phyloP scores from a whole-genome alignment of 2,888 invertebrate species.

The Gari tellinella region DNA sequence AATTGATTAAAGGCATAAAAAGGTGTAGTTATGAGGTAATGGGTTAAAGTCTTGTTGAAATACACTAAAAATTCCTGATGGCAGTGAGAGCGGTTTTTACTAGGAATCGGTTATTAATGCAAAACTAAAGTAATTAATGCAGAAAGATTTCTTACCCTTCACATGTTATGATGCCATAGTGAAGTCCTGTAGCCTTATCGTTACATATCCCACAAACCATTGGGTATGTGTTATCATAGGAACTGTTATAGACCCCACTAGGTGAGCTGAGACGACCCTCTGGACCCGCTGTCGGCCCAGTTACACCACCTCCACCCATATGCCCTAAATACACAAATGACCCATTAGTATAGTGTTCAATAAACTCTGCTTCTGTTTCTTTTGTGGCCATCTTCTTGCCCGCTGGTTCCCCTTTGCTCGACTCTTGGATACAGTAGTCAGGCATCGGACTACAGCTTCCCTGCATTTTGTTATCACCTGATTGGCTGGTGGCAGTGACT shows the following conservation, averaged over 20 bases:
- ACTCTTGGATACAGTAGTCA: background rate
- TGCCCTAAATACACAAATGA: slow-evolving; percentile 74
- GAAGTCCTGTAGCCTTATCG: slow-evolving; percentile 98
- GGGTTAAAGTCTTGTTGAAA: no score
- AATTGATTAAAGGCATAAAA: no score
- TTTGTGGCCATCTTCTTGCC: slow-evolving; percentile 29
- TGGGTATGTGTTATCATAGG: slow-evolving; percentile 89
- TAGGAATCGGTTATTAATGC: no score
- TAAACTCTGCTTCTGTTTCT: slow-evolving; percentile 67
- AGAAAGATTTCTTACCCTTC: slow-evolving; percentile 90
- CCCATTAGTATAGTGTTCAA: slow-evolving; percentile 76
- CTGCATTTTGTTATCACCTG: background rate
- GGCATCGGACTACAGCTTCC: background rate
- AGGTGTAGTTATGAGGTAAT: no score
- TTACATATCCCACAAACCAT: slow-evolving; percentile 90
- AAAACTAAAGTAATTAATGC: no score
- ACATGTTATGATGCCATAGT: slow-evolving; percentile 99
- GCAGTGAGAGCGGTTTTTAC: no score
- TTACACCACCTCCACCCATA: slow-evolving; percentile 38
- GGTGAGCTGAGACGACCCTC: background rate
- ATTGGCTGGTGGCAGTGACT: slow-evolving; percentile 2
- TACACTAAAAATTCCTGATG: no score
- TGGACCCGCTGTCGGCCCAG: background rate
- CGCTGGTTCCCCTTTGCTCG: background rate
- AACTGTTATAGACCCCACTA: background rate